Evolutionary conservation across 2,113 vertebrate genomes (phyloP).

Genomic region (Onychorhynchus coronatus): DNA sequence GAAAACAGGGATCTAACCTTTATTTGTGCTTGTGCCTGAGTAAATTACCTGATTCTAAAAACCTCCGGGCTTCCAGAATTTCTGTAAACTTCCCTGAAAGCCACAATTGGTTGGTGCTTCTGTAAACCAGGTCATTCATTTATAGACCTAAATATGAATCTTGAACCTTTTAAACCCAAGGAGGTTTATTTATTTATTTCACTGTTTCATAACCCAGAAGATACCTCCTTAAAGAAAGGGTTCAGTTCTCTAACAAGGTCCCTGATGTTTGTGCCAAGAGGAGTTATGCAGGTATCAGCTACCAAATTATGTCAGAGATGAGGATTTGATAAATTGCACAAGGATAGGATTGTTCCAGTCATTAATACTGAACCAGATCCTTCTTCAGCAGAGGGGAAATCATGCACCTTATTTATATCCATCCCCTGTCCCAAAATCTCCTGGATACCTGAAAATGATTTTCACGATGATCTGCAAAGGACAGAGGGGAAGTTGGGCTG

Average conservation of each 20-base stretch:
- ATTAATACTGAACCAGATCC: not conserved
- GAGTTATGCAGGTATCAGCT: accelerated
- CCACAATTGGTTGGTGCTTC: not conserved
- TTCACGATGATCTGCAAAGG: not conserved
- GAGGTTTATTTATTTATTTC: not conserved
- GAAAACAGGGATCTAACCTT: not conserved
- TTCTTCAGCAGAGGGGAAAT: not conserved
- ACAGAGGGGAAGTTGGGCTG: not conserved
- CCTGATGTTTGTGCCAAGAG: not conserved
- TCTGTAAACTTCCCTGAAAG: not conserved
- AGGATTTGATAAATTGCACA: not conserved
- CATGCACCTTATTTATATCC: not conserved
- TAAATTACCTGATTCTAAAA: not conserved
- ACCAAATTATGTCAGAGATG: not conserved
- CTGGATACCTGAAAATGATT: not conserved
- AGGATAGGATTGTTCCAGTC: not conserved
- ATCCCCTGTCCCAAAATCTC: not conserved
- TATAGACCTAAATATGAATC: not conserved
- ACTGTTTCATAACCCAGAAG: not conserved
- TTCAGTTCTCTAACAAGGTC: not conserved
- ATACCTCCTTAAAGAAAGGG: not conserved
- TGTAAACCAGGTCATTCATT: not conserved
- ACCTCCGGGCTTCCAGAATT: not conserved
- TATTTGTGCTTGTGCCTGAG: not conserved
- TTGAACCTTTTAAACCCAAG: not conserved